A percentile compares a stretch with the other conserved stretches of the same genome.
phyloP scores from a whole-genome alignment of 1,140 invertebrate species.

The Eumaeus atala region DNA sequence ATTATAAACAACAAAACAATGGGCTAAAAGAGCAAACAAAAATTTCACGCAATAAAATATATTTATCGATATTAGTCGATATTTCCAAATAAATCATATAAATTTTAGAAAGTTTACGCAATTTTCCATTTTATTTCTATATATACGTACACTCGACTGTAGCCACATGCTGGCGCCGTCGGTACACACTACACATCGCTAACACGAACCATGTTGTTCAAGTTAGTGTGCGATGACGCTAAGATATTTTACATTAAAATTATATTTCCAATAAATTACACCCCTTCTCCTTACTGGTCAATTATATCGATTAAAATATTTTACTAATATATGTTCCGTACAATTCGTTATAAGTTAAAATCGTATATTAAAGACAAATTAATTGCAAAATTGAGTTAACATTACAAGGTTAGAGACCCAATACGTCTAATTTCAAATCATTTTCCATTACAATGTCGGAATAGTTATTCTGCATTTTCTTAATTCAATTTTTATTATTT shows the following conservation, averaged over 20 bases:
- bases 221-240: slow-evolving; percentile 2
- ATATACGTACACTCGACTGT: background rate
- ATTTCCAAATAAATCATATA: slow-evolving; percentile 8
- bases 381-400: background rate
- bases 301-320: slow-evolving; percentile 5
- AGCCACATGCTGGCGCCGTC: background rate
- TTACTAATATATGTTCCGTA: background rate
- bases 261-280: slow-evolving; percentile 10
- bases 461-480: slow-evolving; percentile 13
- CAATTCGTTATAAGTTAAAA: slow-evolving; percentile 3
- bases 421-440: slow-evolving; percentile 2
- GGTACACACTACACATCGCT: background rate
- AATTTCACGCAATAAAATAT: slow-evolving; percentile 8
- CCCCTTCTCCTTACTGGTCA: background rate
- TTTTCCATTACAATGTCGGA: slow-evolving; percentile 8
- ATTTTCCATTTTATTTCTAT: slow-evolving; percentile 6
- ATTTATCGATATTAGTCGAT: slow-evolving; percentile 5
- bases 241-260: slow-evolving; percentile 9
- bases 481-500: slow-evolving; percentile 22
- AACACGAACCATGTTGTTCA: slow-evolving; percentile 6
- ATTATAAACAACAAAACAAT: slow-evolving; percentile 12
- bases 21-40: slow-evolving; percentile 6
- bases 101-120: slow-evolving; percentile 11
- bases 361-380: slow-evolving; percentile 8
- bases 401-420: background rate